These are phyloP conservation scores for Hozukius guyotensis DNA, from an alignment of 2,797 vertebrate genomes.

Conservation along the genomic window DNA sequence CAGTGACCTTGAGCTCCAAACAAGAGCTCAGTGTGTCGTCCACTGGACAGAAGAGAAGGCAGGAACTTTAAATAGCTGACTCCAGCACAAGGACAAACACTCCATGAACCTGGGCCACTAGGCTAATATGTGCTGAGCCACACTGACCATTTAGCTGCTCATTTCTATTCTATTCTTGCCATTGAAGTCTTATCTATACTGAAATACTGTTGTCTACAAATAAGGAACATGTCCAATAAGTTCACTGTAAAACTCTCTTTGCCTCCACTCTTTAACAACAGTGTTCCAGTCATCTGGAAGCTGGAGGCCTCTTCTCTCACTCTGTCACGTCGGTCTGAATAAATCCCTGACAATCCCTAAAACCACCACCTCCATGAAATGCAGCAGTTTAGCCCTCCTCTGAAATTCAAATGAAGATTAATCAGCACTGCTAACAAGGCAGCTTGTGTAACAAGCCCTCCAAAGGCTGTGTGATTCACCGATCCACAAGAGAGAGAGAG, in stretches of 20 bases:
- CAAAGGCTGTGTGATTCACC: slow-evolving; percentile 44
- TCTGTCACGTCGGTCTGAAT: slow-evolving; percentile 8
- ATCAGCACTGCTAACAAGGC: slow-evolving; percentile 67
- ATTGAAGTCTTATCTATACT: neutral
- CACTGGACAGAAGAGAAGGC: neutral
- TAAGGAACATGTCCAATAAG: neutral
- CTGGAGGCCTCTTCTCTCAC: neutral
- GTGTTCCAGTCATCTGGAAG: neutral
- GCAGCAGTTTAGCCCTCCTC: slow-evolving; percentile 48
- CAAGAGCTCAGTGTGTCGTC: neutral
- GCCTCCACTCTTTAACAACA: neutral
- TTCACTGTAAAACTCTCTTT: neutral
- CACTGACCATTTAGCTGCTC: neutral
- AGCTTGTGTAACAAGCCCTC: slow-evolving; percentile 46
- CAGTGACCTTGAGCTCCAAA: slow-evolving; percentile 28
- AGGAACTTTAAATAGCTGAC: slow-evolving; percentile 43
- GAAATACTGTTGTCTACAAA: neutral
- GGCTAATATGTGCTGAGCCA: slow-evolving; percentile 25
- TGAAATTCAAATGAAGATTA: slow-evolving; percentile 79
- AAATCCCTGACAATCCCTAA: slow-evolving; percentile 36
- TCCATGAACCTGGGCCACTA: slow-evolving; percentile 14
- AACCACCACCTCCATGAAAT: slow-evolving; percentile 53
- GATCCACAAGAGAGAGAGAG: neutral
- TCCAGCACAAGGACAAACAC: slow-evolving; percentile 39
- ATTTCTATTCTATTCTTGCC: neutral